These are phyloP conservation scores for Lepus oiostolus DNA, from an alignment of 2,797 vertebrate species.

Conservation along the genomic window DNA sequence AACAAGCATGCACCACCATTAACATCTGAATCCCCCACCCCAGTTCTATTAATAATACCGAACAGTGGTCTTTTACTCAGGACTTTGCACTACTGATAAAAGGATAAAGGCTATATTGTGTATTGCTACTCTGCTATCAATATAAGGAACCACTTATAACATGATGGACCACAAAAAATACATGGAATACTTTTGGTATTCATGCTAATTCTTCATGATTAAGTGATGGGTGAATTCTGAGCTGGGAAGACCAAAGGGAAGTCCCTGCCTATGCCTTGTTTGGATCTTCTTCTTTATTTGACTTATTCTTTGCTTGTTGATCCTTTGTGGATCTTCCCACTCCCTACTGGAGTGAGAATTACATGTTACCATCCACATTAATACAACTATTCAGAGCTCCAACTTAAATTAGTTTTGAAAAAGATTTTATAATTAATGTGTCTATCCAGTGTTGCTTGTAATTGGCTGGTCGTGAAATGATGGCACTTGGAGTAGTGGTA, in stretches of 20 bases:
- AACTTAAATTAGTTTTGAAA: background rate
- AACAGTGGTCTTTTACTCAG: background rate
- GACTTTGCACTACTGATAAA: conserved; percentile 14
- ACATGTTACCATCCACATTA: background rate
- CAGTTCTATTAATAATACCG: background rate
- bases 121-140: background rate
- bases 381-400: background rate
- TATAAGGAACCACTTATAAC: conserved; percentile 19
- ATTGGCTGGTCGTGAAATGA: background rate
- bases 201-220: background rate
- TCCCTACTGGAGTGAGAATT: background rate
- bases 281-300: background rate
- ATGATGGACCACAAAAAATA: background rate
- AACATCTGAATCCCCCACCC: background rate
- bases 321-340: background rate
- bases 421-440: background rate
- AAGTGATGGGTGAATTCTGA: background rate
- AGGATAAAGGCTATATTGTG: background rate
- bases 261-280: background rate
- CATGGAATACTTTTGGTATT: background rate
- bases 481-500: background rate
- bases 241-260: background rate
- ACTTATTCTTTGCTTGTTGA: background rate
- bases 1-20: background rate
- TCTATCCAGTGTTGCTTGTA: background rate